Conservation (phyloP, 2,888 invertebrate genomes). For the Taenaris catops region DNA sequence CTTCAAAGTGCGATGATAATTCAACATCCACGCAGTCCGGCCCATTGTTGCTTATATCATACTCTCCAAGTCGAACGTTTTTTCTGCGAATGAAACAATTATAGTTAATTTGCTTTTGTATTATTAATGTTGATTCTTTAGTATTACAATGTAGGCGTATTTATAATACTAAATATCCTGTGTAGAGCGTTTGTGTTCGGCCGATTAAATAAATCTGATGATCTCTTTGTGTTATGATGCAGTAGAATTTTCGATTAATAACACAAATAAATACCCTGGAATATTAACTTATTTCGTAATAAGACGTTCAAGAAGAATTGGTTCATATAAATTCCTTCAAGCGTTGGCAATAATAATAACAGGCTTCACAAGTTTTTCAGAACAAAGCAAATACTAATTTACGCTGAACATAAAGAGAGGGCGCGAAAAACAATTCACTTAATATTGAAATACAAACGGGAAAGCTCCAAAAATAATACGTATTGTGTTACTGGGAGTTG, state of each 20-base stretch:
- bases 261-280: neutral
- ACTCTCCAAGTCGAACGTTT: conserved; percentile 64
- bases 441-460: conserved; percentile 30
- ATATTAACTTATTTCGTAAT: conserved; percentile 2
- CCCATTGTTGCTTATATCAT: conserved; percentile 45
- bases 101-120: too few species aligned
- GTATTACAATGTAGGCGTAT: too few species aligned
- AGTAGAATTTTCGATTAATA: neutral
- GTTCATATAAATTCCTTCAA: conserved; percentile 5
- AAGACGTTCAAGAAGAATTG: conserved; percentile 3
- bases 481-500: conserved; percentile 35
- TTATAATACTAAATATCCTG: too few species aligned
- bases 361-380: conserved; percentile 14
- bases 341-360: conserved; percentile 10
- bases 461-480: conserved; percentile 36
- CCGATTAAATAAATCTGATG: too few species aligned
- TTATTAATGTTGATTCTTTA: too few species aligned
- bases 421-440: conserved; percentile 21
- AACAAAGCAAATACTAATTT: conserved; percentile 20
- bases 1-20: too few species aligned
- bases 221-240: too few species aligned
- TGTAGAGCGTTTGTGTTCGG: too few species aligned
- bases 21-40: conserved; percentile 50
- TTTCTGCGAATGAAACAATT: conserved; percentile 33
- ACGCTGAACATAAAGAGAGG: conserved; percentile 12